Base-by-base conservation (phyloP, 2,888 invertebrate species). In the Callimorpha dominula region DNA sequence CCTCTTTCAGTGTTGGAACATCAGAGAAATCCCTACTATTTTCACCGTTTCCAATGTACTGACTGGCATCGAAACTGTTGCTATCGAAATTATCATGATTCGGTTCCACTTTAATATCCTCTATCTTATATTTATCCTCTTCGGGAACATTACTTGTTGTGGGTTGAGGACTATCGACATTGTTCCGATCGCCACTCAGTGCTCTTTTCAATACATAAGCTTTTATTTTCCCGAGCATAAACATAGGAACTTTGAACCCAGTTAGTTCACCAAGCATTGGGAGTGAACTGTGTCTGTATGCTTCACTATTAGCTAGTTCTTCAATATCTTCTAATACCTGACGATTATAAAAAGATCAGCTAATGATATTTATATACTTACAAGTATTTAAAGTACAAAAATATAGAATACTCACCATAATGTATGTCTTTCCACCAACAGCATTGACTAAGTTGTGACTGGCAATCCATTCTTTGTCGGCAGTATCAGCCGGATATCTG, bases 391-490 rank as follows among this genome's bases (percentile, higher is more conserved):
- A 43, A 17, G n/a, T 9, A 20, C 5, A 52, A 17, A 17, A 20
- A 57, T 31, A 31, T 6, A 31, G 49, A 65, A 31, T 68, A 76
- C 83, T 83, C 82, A 96, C 96, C 96, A 98, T 96, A 79, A 98
- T 96, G 85, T 98, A 98, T 2, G 98, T 97, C 92, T 97, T 97
- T 7, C 98, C 98, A 0, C 98, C 97, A 72, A 97, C 97, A 52
- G 97, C 97, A 76, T 98, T 97, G 92, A 97, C 97, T 76, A 97
- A 93, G 86, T 97, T 97, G 85, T 97, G 97, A 77, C 97, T 97
- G 64, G 97, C 97, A 69, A 98, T 96, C 98, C 98, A 98, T 86
- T 97, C 97, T 87, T 98, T 98, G 87, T 98, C 98, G 78, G 97
- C 97, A 70, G 97, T 97, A 86, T 98, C 98, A 7, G 98, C 97